Evolutionary conservation across 1,140 invertebrate genomes (phyloP), one percentile per base, ranked within the genome.

Genomic region (Tetramorium simillimum): DNA sequence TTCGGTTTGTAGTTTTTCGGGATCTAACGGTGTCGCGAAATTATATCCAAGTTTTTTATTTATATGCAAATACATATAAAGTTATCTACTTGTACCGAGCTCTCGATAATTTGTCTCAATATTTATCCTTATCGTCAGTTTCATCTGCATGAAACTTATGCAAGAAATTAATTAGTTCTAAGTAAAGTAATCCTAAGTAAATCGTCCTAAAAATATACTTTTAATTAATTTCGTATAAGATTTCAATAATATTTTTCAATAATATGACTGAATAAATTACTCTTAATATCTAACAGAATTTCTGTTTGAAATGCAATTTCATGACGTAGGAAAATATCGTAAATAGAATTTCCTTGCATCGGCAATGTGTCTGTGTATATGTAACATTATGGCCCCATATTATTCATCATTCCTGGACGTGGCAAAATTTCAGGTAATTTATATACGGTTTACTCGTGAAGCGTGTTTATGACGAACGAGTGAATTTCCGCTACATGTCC

Each of bases 1-100:
- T 92, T 87, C 88, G 88, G 86, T 92, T 91, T 88, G 62, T 53
- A 92, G 87, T 88, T 92, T 90, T 92, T 91, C 63, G 73, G 21
- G 28, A 18, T 53, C 49, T 4, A 73, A 60, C 51, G 43, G 51
- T 80, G 24, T 37, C 51, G 37, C 14, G 21, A 40, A 77, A 78
- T 67, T 46, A 67, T 56, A 60, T 28, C 24, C 9, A 81, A 73
- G 16, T 60, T 84, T 73, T 86, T 33, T 46, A 53, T n/a, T 70
- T 67, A 56, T 16, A 63, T 78, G 49, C 21, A 43, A 62, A 62
- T 33, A 37, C 37, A 60, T 37, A 60, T 49, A 60, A 73, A 84
- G 40, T 63, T 80, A 75, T 73, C 51, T 51, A 58, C n/a, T 18
- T 21, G 7, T 43, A 70, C 21, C 56, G 7, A 53, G 60, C 21